Base-by-base conservation (phyloP, 2,113 vertebrate species). In the Benitochromis conjunctus region DNA sequence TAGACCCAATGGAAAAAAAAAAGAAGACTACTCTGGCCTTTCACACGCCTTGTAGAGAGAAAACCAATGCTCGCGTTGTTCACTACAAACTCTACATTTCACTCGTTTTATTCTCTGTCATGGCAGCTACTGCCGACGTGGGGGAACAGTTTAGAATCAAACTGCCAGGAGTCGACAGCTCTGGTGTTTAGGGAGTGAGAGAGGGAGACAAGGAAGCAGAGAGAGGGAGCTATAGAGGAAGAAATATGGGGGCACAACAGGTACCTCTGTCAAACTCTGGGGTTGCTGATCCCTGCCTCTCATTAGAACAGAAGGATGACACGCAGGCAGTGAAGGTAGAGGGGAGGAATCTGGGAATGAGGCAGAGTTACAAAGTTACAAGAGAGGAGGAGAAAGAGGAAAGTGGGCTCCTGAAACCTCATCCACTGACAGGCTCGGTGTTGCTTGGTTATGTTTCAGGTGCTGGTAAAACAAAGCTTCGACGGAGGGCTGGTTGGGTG, bases 231-330 rank as follows among this genome's bases (percentile, higher is more conserved):
- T 53, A 18, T 34, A 53, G 86, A 71, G 86, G 60, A 86, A 86
- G 88, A 85, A 86, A 88, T 84, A 78, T 84, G 81, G 92, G 89
- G 86, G 84, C 88, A 92, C 93, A 93, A 94, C 92, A 94, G 92
- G 94, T 92, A 94, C 79, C 89, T 92, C 92, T 94, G 92, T 94
- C 93, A 94, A 91, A 94, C 91, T 92, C 91, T 83, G 77, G 85
- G 88, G 90, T 88, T 2, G 86, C 81, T 86, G 91, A 94, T 91
- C 93, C 90, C 83, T 92, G 90, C 92, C 90, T 93, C 93, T 95
- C 94, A 96, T 96, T 95, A 94, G 93, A 95, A 95, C 85, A 85
- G 91, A 94, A 84, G 88, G 87, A 93, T 95, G 94, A 92, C 92
- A 93, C 87, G 71, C 83, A 89, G 80, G 62, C 79, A 71, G 62